Evolutionary conservation across 1,140 invertebrate genomes (phyloP), one percentile per base, ranked within the genome.

Genomic region (Archegozetes longisetosus): DNA sequence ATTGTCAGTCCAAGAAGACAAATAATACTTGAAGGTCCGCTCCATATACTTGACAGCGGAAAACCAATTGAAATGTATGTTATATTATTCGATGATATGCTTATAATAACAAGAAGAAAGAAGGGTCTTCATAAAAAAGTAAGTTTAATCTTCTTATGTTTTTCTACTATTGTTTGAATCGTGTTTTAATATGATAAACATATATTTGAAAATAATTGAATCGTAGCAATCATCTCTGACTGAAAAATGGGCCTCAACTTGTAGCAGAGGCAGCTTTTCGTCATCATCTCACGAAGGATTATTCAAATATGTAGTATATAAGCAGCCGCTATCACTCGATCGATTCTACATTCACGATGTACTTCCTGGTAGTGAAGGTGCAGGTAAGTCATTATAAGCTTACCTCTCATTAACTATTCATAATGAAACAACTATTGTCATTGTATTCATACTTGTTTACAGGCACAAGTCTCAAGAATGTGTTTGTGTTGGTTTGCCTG

Each of bases 21-120:
- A 67, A 76, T 83, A 22, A 70, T 83, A 20, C 70, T 80, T 60
- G 82, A 84, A 70, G 82, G 81, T 29, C 71, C 74, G 20, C 64
- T 84, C 2, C 73, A 75, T 55, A 67, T 82, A 28, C 71, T 80
- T 59, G 79, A 81, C 66, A 71, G 75, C 63, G 75, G 77, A 32
- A 78, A 79, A 66, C 73, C 74, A 4, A 68, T 70, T 20, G 80
- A 82, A 66, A 78, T 79, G 67, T 81, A 80, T 67, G 71, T 82
- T 40, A 80, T 83, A 63, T 71, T 83, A 3, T 84, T 83, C 70
- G 82, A 84, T 66, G 82, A 83, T 67, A 82, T 83, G 74, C 72
- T 83, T n/a, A 70, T 83, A 28, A 74, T 83, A 25, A 82, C 82
- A 2, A 75, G 80, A 68, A 69, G 76, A 50, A 84, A 83, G 67